These are phyloP conservation scores for Melanostoma mellinum DNA, from an alignment of 2,888 invertebrate genomes.

Conservation along the genomic window DNA sequence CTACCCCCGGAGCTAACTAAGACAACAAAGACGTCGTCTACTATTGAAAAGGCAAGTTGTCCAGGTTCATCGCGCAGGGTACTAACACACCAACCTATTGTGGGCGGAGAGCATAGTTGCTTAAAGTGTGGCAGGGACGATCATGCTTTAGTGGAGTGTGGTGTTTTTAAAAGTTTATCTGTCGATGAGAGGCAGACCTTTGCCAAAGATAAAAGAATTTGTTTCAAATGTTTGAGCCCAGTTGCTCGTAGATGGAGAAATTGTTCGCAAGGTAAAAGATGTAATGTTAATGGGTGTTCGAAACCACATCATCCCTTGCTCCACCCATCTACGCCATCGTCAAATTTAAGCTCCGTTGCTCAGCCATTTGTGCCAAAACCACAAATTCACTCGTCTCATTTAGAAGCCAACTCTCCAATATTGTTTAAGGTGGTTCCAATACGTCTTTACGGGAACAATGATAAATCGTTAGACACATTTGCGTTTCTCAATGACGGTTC, in stretches of 20 bases:
- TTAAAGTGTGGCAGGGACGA: background rate
- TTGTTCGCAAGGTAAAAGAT: too few species aligned
- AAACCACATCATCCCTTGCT: constrained; percentile 17
- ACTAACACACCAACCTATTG: constrained; percentile 3
- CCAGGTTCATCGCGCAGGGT: constrained; percentile 21
- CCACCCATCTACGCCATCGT: constrained; percentile 8
- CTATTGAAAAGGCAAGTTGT: background rate
- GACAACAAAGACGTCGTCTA: background rate
- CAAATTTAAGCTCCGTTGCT: constrained; percentile 10
- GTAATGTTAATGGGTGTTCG: background rate
- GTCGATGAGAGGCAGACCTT: background rate
- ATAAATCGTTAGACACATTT: constrained; percentile 18
- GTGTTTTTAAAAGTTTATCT: background rate
- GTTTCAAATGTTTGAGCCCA: background rate
- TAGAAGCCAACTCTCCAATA: constrained; percentile 21
- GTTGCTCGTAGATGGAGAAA: constrained; percentile 7
- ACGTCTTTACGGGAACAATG: constrained; percentile 16
- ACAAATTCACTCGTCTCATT: constrained; percentile 32
- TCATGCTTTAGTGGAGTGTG: background rate
- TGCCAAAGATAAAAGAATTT: background rate
- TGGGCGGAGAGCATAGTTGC: background rate
- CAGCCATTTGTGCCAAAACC: constrained; percentile 4
- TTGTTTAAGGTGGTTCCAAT: constrained; percentile 35
- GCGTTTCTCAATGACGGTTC: constrained; percentile 35
- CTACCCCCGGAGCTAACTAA: background rate